A percentile compares a stretch with the other conserved stretches of the same genome.
These are phyloP conservation scores for Syrista parreyssii DNA, from an alignment of 2,888 invertebrate species.

Conservation along the genomic window DNA sequence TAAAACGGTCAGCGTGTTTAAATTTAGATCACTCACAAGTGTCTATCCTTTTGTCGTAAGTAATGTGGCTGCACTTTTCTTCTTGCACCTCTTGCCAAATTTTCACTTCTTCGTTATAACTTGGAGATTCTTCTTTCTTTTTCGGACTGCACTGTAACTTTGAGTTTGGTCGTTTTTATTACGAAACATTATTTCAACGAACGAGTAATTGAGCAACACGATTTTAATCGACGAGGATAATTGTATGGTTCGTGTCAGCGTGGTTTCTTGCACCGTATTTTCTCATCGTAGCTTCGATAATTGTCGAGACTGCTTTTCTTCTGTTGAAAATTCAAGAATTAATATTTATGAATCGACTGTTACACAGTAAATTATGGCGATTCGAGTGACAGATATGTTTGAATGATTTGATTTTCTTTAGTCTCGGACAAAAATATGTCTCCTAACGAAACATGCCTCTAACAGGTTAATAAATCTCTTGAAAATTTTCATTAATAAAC, in stretches of 20 bases:
- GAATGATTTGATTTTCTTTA: no score
- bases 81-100: not conserved
- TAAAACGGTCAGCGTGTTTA: conserved; percentile 48
- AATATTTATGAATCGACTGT: no score
- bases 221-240: not conserved
- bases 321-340: no score
- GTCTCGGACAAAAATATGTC: not conserved
- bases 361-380: no score
- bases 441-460: not conserved
- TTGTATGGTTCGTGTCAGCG: not conserved
- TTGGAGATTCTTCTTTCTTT: no score
- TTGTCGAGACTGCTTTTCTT: no score
- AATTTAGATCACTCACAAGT: conserved; percentile 46
- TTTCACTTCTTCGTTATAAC: not conserved
- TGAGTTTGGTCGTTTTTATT: no score
- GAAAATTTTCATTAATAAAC: not conserved
- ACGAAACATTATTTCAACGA: no score
- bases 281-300: no score
- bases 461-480: not conserved
- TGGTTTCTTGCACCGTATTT: not conserved
- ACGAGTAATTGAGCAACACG: no score
- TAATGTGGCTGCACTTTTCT: not conserved
- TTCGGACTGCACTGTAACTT: no score
- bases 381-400: no score
- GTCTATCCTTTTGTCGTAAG: not conserved